phyloP scores from a whole-genome alignment of 1,140 invertebrate genomes.

The Zaprionus nigranus region DNA sequence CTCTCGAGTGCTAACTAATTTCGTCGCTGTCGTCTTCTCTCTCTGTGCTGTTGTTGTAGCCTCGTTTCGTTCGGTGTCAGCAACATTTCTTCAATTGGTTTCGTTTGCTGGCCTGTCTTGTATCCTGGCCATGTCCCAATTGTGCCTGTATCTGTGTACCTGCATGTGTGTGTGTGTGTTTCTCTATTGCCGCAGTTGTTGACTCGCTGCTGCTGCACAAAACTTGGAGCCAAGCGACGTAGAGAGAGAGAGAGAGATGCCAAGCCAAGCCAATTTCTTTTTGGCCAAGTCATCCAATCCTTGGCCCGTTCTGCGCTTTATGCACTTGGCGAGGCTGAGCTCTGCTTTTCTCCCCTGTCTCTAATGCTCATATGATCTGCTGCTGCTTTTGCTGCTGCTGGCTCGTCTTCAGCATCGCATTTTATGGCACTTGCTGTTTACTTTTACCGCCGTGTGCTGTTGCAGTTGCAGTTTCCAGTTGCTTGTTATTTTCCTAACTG shows the following conservation, averaged over 20 bases:
- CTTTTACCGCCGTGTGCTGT: constrained; percentile 48
- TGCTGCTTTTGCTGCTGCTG: background rate
- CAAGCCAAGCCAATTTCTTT: constrained; percentile 71
- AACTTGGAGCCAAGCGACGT: constrained; percentile 45
- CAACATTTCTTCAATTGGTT: constrained; percentile 80
- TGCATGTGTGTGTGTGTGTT: constrained; percentile 24
- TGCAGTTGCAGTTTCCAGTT: constrained; percentile 35
- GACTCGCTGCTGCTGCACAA: constrained; percentile 58
- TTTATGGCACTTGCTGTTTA: constrained; percentile 69
- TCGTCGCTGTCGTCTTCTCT: constrained; percentile 66
- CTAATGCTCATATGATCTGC: constrained; percentile 69
- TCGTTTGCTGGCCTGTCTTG: constrained; percentile 56
- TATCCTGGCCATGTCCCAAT: constrained; percentile 29
- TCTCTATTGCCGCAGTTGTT: constrained; percentile 68
- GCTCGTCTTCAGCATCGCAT: constrained; percentile 35
- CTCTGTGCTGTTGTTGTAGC: constrained; percentile 53
- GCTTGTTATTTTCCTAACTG: constrained; percentile 35
- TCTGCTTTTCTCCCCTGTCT: constrained; percentile 3
- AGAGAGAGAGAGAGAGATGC: constrained; percentile 10
- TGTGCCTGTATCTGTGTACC: constrained; percentile 16
- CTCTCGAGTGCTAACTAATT: constrained; percentile 81
- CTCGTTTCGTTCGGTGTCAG: constrained; percentile 76
- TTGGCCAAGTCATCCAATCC: constrained; percentile 60
- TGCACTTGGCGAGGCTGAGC: constrained; percentile 55
- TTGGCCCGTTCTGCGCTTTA: constrained; percentile 67